Evolutionary conservation across 1,140 invertebrate species (phyloP), one percentile per base, ranked within the genome.

Genomic region (Diachasmimorpha longicaudata): DNA sequence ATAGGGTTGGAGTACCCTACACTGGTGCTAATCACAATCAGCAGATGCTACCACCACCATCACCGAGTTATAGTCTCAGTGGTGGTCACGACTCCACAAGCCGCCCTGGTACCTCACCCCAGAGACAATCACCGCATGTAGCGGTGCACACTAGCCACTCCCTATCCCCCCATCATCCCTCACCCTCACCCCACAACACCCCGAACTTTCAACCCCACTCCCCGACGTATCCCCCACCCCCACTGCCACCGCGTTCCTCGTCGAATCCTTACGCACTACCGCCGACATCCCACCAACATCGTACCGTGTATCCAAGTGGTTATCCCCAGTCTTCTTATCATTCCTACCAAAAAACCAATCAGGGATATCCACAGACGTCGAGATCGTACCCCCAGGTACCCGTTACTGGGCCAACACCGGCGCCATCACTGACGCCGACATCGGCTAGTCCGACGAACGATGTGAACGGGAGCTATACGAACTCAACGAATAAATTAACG

Each of bases 321-420:
- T 88, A 87, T 77, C 78, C 81, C 75, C 83, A 85, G 77, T 82
- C 85, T 81, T 85, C 84, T 72, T 86, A 86, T 77, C 86, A 88
- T 86, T 86, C 87, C 82, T 87, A 82, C 78, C 86, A 85, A 37
- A 87, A 88, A 68, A 83, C 84, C 1, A 69, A 67, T 14, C 72
- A 42, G 5, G 84, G 83, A 16, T 85, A 85, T 21, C 46, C 79
- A 5, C 76, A 77, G 70, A 25, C 73, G 19, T 68, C 76, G 14
- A 55, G 79, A 37, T 69, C 75, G 25, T 74, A 79, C 6, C 75
- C 80, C 16, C 80, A 81, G 25, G 77, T 78, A 68, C 19, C 82
- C 16, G 76, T 80, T 2, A n/a, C 21, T 70, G 77, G 70, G 19
- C 4, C 77, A 19, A 9, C 77, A 68, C 14, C 23, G 74, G 66